Evolutionary conservation across 2,113 vertebrate genomes (phyloP), one percentile per base, ranked within the genome.

Genomic region (Zootoca vivipara): DNA sequence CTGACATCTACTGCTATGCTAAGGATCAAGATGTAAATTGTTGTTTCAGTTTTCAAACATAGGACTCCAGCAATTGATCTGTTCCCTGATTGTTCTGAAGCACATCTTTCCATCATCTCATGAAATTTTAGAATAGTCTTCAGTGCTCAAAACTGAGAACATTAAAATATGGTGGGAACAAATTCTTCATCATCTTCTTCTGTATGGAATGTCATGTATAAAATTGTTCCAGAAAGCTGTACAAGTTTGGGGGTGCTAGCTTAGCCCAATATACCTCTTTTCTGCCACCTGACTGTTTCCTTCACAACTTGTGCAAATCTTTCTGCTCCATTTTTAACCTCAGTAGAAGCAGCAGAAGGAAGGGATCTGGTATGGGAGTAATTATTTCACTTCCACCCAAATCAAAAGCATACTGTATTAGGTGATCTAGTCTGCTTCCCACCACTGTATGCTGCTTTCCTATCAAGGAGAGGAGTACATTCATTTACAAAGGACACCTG

Each of bases 31-130:
- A 22, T 40, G 18, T 62, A 62, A 72, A 0, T 2, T 70, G 20
- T 82, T 35, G 3, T 8, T 77, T 90, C n/a, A 83, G 84, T 85
- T 9, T 89, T 90, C 20, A 72, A 42, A 10, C 4, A 6, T 80
- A 56, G 56, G 89, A 26, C 85, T 88, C 28, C 86, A 46, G 73
- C 35, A 78, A 0, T 0, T 80, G 42, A 38, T 77, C 35, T 82
- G 77, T 69, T 67, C 65, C 9, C 7, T 73, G 62, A 72, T 33
- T 62, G 4, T 85, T 56, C 52, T 26, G 4, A 78, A 83, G 33
- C 38, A 15, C 58, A 79, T 35, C 89, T 40, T 79, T 18, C 12
- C 13, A 82, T 6, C 81, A 30, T 30, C 10, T 0, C 35, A 74
- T 73, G 70, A 35, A 72, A 52, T 64, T 56, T 70, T 70, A 70